Conservation (phyloP, 2,888 invertebrate genomes). For the Heliconius erato region DNA sequence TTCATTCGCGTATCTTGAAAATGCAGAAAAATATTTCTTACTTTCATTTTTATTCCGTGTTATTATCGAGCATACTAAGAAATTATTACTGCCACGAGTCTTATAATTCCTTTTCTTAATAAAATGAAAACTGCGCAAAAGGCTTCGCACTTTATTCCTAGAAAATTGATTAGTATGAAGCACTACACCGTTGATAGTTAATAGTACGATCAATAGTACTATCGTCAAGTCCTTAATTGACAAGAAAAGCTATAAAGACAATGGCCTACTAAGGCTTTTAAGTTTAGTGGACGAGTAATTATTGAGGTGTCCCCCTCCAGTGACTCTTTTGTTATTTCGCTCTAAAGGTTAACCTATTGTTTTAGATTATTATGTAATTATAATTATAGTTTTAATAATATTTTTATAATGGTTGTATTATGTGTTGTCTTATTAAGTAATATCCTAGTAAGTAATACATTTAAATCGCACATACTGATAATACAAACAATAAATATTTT, state of each 20-base stretch:
- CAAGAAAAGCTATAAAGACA: constrained; percentile 4
- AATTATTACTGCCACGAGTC: not conserved
- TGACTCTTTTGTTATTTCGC: constrained; percentile 4
- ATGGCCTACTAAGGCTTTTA: not conserved
- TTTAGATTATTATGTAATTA: not conserved
- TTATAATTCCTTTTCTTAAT: not conserved
- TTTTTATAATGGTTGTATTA: not conserved
- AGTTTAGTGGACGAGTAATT: not conserved
- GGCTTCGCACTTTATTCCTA: not conserved
- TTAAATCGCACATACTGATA: not conserved
- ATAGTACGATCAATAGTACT: not conserved
- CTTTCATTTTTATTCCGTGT: not conserved
- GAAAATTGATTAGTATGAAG: constrained; percentile 17
- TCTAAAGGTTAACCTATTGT: not conserved
- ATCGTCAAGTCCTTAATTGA: constrained; percentile 23
- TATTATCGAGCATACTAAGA: not conserved
- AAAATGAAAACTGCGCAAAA: constrained; percentile 11
- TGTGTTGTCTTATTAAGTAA: not conserved
- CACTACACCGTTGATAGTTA: not conserved
- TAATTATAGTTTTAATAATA: not conserved
- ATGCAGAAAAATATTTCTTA: not conserved
- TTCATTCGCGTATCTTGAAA: not conserved
- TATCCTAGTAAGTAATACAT: not conserved
- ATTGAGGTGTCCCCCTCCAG: not conserved
- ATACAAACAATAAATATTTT: not conserved